Evolutionary conservation across 2,888 invertebrate genomes (phyloP).

Genomic region (Hypsopygia costalis): DNA sequence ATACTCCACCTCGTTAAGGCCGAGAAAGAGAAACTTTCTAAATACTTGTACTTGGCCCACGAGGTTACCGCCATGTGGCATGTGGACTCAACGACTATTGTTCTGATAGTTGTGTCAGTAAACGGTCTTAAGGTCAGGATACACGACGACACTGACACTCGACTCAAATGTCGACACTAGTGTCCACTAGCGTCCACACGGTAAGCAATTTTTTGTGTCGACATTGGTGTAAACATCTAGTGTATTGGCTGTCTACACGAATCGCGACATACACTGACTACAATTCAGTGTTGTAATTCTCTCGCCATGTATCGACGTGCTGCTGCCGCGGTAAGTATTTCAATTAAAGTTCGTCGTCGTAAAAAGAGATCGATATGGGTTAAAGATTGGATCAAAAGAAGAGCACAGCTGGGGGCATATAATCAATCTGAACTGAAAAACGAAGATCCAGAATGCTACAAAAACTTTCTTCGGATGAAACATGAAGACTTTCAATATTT

Average conservation of each 20-base stretch:
- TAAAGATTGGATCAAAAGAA: constrained; percentile 12
- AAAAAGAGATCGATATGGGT: constrained; percentile 8
- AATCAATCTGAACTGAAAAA: too few species aligned
- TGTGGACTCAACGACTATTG: too few species aligned
- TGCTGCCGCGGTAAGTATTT: constrained; percentile 13
- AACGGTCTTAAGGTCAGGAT: too few species aligned
- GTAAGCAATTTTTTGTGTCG: constrained; percentile 15
- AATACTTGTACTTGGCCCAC: too few species aligned
- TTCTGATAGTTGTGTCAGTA: too few species aligned
- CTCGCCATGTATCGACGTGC: constrained; percentile 11
- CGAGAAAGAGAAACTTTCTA: too few species aligned
- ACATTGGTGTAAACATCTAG: constrained; percentile 12
- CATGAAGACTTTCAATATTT: too few species aligned
- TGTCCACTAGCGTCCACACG: constrained; percentile 12
- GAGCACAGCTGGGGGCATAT: constrained; percentile 1
- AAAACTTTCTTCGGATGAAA: too few species aligned
- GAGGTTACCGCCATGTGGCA: too few species aligned
- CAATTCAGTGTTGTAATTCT: constrained; percentile 9
- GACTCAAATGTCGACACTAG: constrained; percentile 14
- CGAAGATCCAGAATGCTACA: too few species aligned
- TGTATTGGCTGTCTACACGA: constrained; percentile 2
- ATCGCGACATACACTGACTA: background rate
- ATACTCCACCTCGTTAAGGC: too few species aligned
- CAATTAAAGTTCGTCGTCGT: constrained; percentile 10
- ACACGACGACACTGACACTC: constrained; percentile 1